Base-by-base conservation (phyloP, 2,888 invertebrate genomes). In the Lasioglossum pauxillum region DNA sequence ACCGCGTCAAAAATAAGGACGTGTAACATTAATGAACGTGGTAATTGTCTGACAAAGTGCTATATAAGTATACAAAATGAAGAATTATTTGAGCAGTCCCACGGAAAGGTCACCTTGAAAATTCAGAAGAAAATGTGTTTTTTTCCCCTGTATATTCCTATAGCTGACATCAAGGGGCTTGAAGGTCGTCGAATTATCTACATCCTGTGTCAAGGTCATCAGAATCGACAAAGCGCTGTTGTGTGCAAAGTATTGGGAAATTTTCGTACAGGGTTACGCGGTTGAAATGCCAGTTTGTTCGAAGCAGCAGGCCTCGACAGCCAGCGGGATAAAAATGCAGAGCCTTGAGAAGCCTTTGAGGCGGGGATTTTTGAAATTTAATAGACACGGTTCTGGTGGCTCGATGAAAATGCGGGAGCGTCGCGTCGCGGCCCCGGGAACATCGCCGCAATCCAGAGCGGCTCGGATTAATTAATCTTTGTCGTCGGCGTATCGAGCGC, bases 391-490 rank as follows among this genome's bases (percentile, higher is more conserved):
- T 49, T 38, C 35, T 14, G 53, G 38, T 19, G 74, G 27, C 46
- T 67, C 67, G 77, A 49, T 46, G 46, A 67, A 67, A 77, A 67
- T 49, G 23, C 46, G 23, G 23, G 38, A 5, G 23, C 23, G 69
- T 23, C n/a, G 46, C 5, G 46, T 44, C 14, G 35, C 38, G 38
- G n/a, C 14, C 41, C 10, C 44, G 31, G 44, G 46, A 76, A 44
- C 64, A 46, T 35, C 77, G 49, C 49, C 69, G 49, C 77, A 49
- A 77, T 77, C 69, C 69, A 69, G 69, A 69, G 53, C 69, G 44
- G 67, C 71, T 46, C 44, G 79, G 83, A 81, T 90, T 90, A 90
- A 90, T 90, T 90, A 90, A 90, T 86, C 87, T 84, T 83, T 82
- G 83, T 85, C 76, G 67, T 46, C 71, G 81, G 16, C 79, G 82